These are phyloP conservation scores for Glaucidium brasilianum DNA, from an alignment of 2,113 vertebrate genomes.

Conservation along the genomic window DNA sequence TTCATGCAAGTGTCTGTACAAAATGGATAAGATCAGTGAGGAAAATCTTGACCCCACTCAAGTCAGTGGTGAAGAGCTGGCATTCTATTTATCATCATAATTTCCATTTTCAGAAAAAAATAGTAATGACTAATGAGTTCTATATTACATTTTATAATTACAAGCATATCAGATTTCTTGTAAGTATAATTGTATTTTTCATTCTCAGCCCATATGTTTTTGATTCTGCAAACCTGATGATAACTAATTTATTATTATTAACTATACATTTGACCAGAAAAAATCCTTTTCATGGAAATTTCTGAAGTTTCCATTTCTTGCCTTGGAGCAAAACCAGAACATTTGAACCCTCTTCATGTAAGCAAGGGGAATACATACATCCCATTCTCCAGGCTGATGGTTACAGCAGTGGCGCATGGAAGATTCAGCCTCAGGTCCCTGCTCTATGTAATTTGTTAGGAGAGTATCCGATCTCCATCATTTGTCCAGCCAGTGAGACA, in stretches of 20 bases:
- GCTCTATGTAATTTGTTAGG: background rate
- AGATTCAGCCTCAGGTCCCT: background rate
- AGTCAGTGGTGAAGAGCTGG: background rate
- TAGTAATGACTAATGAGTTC: background rate
- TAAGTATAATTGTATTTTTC: conserved; percentile 14
- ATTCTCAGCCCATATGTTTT: background rate
- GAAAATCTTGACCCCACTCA: background rate
- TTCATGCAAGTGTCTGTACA: background rate
- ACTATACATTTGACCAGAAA: background rate
- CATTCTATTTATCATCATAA: background rate
- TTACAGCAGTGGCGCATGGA: background rate
- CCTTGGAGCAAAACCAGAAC: background rate
- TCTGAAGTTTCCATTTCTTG: background rate
- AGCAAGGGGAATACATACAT: background rate
- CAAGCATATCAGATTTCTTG: background rate
- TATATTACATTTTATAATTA: background rate
- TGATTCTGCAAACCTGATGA: background rate
- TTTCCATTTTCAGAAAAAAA: background rate
- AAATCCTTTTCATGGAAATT: background rate
- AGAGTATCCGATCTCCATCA: background rate
- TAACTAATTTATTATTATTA: background rate
- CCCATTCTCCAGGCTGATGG: background rate
- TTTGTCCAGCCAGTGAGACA: background rate
- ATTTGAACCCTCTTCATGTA: background rate
- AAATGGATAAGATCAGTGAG: background rate